A percentile compares a stretch with the other conserved stretches of the same genome.
Evolutionary conservation across 2,888 invertebrate genomes (phyloP).

Genomic region (Alviniconcha strummeri): DNA sequence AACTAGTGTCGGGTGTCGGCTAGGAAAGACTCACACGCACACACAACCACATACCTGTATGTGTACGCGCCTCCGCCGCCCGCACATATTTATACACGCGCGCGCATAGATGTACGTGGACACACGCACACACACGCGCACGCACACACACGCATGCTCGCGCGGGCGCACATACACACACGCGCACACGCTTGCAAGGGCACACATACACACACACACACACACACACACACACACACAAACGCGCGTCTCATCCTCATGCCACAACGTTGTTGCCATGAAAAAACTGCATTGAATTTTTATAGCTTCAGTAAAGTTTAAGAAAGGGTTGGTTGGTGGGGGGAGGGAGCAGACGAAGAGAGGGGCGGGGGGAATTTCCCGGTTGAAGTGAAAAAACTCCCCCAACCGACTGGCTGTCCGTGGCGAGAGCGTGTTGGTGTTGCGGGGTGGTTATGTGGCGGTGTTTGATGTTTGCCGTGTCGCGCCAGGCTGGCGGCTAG

Average conservation of each 20-base stretch:
- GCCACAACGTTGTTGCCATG: too few species aligned
- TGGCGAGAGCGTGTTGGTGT: background rate
- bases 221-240: too few species aligned
- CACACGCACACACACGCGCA: conserved; percentile 15
- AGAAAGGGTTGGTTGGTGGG: background rate
- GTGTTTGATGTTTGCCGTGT: conserved; percentile 45
- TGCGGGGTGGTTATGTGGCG: background rate
- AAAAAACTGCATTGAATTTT: too few species aligned
- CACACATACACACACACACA: too few species aligned
- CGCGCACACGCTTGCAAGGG: too few species aligned
- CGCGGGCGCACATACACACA: too few species aligned
- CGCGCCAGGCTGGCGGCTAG: conserved; percentile 48
- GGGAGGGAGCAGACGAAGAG: background rate
- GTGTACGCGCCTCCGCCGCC: background rate
- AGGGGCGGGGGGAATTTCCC: background rate
- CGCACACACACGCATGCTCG: conserved; percentile 4
- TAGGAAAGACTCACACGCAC: too few species aligned
- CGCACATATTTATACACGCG: background rate
- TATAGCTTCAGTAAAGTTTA: background rate
- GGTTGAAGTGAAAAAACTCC: background rate
- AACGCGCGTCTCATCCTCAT: too few species aligned
- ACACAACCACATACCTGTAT: too few species aligned
- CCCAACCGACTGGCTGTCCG: too few species aligned
- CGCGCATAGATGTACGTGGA: background rate
- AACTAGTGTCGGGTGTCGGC: too few species aligned